A percentile compares a stretch with the other conserved stretches of the same genome.
Evolutionary conservation across 2,797 vertebrate species (phyloP).

Genomic region (Enteromius mattozi): DNA sequence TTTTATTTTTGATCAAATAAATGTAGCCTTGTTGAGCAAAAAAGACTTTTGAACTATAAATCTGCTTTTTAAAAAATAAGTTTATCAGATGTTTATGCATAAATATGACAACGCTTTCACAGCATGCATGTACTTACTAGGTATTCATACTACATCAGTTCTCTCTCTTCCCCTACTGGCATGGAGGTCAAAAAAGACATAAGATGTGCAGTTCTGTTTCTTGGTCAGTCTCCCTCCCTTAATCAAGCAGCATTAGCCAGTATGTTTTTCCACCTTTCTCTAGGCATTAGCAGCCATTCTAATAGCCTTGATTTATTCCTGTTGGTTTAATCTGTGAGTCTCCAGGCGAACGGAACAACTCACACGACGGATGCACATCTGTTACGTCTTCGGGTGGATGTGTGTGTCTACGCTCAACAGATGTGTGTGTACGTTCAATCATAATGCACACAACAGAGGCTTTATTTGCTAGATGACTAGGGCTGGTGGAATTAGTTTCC

Average conservation of each 20-base stretch:
- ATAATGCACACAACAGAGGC: conserved; percentile 27
- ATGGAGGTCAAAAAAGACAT: conserved; percentile 4
- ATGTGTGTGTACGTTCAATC: conserved; percentile 39
- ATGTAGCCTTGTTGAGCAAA: no score
- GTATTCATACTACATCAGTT: background rate
- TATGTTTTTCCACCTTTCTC: conserved; percentile 40
- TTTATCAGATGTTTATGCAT: no score
- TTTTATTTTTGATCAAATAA: no score
- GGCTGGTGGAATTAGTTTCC: conserved; percentile 14
- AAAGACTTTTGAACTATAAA: no score
- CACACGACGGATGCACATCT: conserved; percentile 55
- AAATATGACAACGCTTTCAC: background rate
- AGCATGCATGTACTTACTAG: background rate
- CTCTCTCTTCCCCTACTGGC: conserved; percentile 20
- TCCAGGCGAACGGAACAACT: conserved; percentile 57
- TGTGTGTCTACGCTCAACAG: conserved; percentile 17
- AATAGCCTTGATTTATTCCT: conserved; percentile 65
- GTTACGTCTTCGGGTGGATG: conserved; percentile 46
- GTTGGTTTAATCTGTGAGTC: conserved; percentile 63
- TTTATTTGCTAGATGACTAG: conserved; percentile 34
- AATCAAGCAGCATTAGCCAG: conserved; percentile 7
- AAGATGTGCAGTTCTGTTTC: background rate
- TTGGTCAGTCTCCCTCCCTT: background rate
- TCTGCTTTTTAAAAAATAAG: no score
- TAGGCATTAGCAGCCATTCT: conserved; percentile 50